phyloP scores from a whole-genome alignment of 2,797 vertebrate species.

The Pipistrellus pygmaeus region DNA sequence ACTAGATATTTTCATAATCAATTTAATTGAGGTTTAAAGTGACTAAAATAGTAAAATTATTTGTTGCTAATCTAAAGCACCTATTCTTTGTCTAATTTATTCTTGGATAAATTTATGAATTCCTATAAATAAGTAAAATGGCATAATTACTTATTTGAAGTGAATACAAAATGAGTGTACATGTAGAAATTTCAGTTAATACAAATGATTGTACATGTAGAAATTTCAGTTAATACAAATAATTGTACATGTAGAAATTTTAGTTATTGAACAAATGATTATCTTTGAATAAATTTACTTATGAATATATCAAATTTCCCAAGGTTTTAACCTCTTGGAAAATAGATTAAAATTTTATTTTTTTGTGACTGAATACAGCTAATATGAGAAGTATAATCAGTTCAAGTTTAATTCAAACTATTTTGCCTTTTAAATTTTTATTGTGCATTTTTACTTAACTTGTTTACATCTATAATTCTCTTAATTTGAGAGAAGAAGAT shows the following conservation, averaged over 20 bases:
- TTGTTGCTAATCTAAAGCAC: background rate
- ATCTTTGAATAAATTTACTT: conserved; percentile 11
- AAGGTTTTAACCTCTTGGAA: background rate
- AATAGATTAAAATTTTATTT: background rate
- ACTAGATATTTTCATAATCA: background rate
- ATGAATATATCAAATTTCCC: background rate
- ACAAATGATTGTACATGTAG: background rate
- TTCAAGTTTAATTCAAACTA: background rate
- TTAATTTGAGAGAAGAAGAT: background rate
- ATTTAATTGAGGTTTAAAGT: background rate
- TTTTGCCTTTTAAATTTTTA: background rate
- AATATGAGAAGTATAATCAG: background rate
- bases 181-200: background rate
- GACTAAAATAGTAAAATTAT: background rate
- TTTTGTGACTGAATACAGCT: background rate
- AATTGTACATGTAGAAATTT: background rate
- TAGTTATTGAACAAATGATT: background rate
- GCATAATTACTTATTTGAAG: background rate
- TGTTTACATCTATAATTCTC: background rate
- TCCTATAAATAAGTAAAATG: background rate
- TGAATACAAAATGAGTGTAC: background rate
- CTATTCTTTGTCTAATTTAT: background rate
- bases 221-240: background rate
- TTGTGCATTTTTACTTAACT: background rate
- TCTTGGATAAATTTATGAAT: background rate